Base-by-base conservation (phyloP, 2,113 vertebrate species). In the Corythornis madagascariensis region DNA sequence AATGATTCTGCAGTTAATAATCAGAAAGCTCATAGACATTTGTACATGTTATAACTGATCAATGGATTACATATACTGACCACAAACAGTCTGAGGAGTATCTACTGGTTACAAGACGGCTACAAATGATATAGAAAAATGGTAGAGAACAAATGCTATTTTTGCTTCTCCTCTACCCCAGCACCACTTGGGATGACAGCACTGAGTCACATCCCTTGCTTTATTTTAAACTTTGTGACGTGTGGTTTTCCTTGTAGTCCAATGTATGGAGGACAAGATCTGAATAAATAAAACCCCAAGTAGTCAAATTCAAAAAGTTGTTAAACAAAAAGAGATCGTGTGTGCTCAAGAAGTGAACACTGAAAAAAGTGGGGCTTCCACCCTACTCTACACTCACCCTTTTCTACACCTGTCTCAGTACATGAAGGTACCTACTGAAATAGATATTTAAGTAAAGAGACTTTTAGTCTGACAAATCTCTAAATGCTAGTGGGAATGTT, bases 161-260 rank as follows among this genome's bases (percentile, higher is more conserved):
- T 94, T 90, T 91, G 56, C 26, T 35, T 83, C 48, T 86, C 7
- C 28, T 75, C 35, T 78, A 80, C 15, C 24, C 33, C 16, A 56
- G 7, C 60, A 73, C 33, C 26, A 53, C 53, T 88, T 80, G 24
- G 19, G 60, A 87, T 70, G 42, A 80, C 5, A 83, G 73, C 42
- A 59, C 42, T 94, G 74, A 93, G 64, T 92, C 79, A 88, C 48
- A 79, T 86, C 60, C 63, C 75, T 87, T 79, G 26, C 40, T 92
- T 69, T 87, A 87, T 83, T 85, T 79, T 57, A 80, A 80, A 70
- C 10, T 26, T 60, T 55, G 24, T 33, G 66, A 83, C 28, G 5
- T 75, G 1, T 71, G 28, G 7, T 93, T 85, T 83, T 71, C 35
- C 72, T 53, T 45, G 43, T 71, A 60, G 22, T 10, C 48, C 5